A percentile compares a stretch with the other conserved stretches of the same genome.
phyloP scores from a whole-genome alignment of 2,888 invertebrate species.

The Nemurella pictetii region DNA sequence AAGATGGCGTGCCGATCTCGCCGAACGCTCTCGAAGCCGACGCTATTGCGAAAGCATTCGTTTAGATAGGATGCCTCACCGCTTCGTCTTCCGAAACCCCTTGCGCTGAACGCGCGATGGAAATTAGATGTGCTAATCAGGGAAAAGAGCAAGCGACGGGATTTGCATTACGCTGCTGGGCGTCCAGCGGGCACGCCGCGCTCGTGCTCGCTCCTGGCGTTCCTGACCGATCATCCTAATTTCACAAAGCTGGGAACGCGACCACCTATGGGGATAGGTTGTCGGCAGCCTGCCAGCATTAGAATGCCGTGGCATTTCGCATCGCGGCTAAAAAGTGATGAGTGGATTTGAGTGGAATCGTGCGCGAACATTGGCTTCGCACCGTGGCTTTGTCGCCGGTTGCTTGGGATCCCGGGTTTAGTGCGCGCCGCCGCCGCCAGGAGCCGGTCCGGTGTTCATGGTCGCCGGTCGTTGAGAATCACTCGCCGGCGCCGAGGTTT shows the following conservation, averaged over 20 bases:
- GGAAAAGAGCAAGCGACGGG: neutral
- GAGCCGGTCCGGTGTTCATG: neutral
- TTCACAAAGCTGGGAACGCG: neutral
- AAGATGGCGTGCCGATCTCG: constrained; percentile 37
- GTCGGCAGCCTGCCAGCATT: too few relatives aligned
- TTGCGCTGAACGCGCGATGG: too few relatives aligned
- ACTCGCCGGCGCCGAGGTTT: neutral
- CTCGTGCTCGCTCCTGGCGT: neutral
- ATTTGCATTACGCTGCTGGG: neutral
- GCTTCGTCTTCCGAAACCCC: too few relatives aligned
- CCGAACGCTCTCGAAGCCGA: constrained; percentile 9
- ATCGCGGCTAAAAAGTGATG: too few relatives aligned
- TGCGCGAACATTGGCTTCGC: too few relatives aligned
- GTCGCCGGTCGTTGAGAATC: neutral
- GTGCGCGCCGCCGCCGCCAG: neutral
- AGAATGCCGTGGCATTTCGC: too few relatives aligned
- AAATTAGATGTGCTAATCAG: too few relatives aligned
- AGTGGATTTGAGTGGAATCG: too few relatives aligned
- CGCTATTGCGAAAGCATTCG: neutral
- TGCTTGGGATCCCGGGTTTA: neutral
- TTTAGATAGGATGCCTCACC: too few relatives aligned
- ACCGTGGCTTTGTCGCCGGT: neutral
- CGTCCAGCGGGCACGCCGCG: neutral
- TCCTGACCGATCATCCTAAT: neutral
- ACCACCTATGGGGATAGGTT: neutral